Evolutionary conservation across 1,140 invertebrate species (phyloP).

Genomic region (Grapholita molesta): DNA sequence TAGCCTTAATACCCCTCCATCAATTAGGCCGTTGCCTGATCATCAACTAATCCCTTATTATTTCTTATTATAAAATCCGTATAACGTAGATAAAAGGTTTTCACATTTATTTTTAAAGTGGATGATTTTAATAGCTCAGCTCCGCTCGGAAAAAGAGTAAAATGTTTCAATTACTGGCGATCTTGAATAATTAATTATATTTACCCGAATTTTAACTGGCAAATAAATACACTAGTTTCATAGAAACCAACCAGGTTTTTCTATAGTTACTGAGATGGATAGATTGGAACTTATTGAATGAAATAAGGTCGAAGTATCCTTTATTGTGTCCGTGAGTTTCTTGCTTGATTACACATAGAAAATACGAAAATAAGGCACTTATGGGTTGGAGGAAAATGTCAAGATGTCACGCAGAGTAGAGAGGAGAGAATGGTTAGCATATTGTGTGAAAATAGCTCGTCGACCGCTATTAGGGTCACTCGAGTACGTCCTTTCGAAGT

Average conservation of each 20-base stretch:
- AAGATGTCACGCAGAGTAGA: not conserved
- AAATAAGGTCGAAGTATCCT: not conserved
- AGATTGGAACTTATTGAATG: slow-evolving; percentile 2
- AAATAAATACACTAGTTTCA: too few species aligned
- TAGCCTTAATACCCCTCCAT: not conserved
- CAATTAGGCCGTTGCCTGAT: not conserved
- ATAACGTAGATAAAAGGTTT: not conserved
- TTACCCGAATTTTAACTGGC: not conserved
- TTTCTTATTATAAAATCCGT: not conserved
- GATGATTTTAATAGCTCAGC: not conserved
- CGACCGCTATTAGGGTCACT: not conserved
- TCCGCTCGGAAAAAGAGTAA: not conserved
- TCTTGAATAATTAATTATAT: not conserved
- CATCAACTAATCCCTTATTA: not conserved
- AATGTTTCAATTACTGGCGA: not conserved
- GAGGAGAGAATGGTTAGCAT: not conserved
- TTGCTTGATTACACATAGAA: slow-evolving; percentile 9
- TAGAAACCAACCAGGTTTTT: not conserved
- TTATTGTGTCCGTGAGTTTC: not conserved
- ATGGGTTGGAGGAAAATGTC: not conserved
- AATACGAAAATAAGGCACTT: not conserved
- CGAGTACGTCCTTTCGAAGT: not conserved
- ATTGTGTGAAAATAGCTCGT: not conserved
- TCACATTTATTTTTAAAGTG: not conserved
- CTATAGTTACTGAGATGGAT: not conserved